A percentile compares a stretch with the other conserved stretches of the same genome.
These are phyloP conservation scores for Oryzias javanicus DNA, from an alignment of 2,113 vertebrate genomes.

Conservation along the genomic window DNA sequence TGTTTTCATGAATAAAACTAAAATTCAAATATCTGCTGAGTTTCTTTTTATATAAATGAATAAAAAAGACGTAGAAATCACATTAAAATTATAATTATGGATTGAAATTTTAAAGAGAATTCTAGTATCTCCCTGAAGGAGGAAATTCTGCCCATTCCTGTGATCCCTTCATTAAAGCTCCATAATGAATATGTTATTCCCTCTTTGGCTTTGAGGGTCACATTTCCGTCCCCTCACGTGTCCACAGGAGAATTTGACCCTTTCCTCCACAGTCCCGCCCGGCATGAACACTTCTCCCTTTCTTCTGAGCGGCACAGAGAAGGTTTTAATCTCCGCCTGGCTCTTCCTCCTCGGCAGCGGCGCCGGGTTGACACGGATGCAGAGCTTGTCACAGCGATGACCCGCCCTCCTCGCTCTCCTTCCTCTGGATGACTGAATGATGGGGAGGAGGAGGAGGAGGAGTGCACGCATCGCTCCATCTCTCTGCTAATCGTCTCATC, in stretches of 20 bases:
- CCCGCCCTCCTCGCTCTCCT: slow-evolving; percentile 49
- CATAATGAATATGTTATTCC: too few species aligned
- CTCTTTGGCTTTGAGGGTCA: not conserved
- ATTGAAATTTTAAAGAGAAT: too few species aligned
- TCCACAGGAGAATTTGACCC: not conserved
- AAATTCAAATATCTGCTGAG: too few species aligned
- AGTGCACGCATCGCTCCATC: slow-evolving; percentile 47
- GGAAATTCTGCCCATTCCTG: too few species aligned
- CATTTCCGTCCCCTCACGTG: slow-evolving; percentile 7
- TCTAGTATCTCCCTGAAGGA: too few species aligned
- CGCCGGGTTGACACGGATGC: slow-evolving; percentile 47
- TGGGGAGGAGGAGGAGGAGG: slow-evolving; percentile 37
- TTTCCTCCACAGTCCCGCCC: not conserved
- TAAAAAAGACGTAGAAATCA: too few species aligned
- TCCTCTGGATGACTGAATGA: slow-evolving; percentile 58
- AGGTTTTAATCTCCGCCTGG: slow-evolving; percentile 39
- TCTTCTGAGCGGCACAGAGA: slow-evolving; percentile 6
- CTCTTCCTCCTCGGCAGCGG: slow-evolving; percentile 39
- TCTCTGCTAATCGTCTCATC: slow-evolving; percentile 42
- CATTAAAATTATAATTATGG: too few species aligned
- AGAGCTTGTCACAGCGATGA: slow-evolving; percentile 62
- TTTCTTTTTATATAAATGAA: too few species aligned
- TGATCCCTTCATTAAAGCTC: too few species aligned
- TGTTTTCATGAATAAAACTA: too few species aligned
- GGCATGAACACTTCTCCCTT: slow-evolving; percentile 15